phyloP scores from a whole-genome alignment of 2,888 invertebrate genomes.

The Euproctis similis region DNA sequence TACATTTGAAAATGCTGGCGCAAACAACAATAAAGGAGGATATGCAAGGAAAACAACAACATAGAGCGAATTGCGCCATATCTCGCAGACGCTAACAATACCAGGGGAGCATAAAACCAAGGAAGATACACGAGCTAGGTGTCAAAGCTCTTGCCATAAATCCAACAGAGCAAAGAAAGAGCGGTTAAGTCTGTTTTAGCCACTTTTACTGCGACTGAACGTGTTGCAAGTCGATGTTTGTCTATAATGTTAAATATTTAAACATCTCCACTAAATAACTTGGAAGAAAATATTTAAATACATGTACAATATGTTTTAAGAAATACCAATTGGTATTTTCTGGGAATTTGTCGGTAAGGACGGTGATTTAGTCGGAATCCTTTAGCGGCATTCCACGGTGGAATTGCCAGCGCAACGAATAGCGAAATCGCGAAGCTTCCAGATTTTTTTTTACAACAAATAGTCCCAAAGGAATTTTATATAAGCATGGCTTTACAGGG shows the following conservation, averaged over 20 bases:
- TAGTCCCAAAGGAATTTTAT: conserved; percentile 37
- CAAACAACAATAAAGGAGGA: conserved; percentile 24
- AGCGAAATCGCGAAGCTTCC: conserved; percentile 33
- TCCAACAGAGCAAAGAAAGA: conserved; percentile 53
- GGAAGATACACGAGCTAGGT: conserved; percentile 42
- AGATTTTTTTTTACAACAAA: too few relatives aligned
- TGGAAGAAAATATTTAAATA: conserved; percentile 8
- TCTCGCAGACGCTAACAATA: conserved; percentile 29
- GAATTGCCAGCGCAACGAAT: conserved; percentile 43
- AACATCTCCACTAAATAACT: not conserved
- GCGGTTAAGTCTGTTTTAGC: conserved; percentile 66
- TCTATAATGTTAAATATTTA: too few relatives aligned
- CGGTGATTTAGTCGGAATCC: conserved; percentile 40
- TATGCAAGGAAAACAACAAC: conserved; percentile 24
- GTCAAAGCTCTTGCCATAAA: conserved; percentile 50
- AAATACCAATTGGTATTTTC: conserved; percentile 13
- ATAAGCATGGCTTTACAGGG: conserved; percentile 20
- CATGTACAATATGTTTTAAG: conserved; percentile 7
- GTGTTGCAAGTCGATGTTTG: too few relatives aligned
- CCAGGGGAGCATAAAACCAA: conserved; percentile 38
- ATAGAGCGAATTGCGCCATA: conserved; percentile 12
- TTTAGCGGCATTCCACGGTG: conserved; percentile 29
- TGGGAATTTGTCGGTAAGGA: conserved; percentile 26
- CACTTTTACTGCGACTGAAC: conserved; percentile 37
- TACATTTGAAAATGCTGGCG: too few relatives aligned